Evolutionary conservation across 30 jellyfish, hydroid and myxozoan species (phyloP).

Genomic region (Pelagia noctiluca): DNA sequence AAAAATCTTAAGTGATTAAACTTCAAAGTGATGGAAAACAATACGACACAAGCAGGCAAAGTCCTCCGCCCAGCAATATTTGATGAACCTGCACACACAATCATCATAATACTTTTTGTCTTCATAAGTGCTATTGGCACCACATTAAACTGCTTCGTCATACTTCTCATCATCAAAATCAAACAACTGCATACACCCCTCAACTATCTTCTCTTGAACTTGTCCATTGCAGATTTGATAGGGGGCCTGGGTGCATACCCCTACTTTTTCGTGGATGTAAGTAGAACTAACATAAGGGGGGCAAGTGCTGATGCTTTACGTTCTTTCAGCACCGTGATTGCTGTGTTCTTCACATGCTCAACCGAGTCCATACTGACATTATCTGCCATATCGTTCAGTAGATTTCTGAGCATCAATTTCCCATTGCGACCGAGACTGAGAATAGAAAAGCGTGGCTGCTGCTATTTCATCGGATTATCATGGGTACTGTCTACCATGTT

Average conservation of each 20-base stretch:
- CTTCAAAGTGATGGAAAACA: background rate
- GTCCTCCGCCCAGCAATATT: conserved; percentile 56
- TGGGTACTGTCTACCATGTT: conserved; percentile 46
- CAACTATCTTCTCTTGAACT: conserved; percentile 44
- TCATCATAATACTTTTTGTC: conserved; percentile 31
- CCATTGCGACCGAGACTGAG: conserved; percentile 40
- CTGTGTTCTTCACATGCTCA: conserved; percentile 54
- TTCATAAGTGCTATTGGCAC: conserved; percentile 27
- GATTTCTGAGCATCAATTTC: conserved; percentile 58
- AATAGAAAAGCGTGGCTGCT: conserved; percentile 43
- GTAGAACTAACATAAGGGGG: conserved; percentile 40
- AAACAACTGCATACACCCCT: conserved; percentile 68
- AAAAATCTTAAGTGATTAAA: background rate
- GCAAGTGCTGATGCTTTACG: conserved; percentile 31
- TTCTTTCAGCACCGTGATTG: conserved; percentile 59
- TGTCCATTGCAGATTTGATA: conserved; percentile 69
- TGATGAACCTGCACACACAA: conserved; percentile 12
- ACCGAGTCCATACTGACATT: conserved; percentile 70
- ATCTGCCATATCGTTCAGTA: conserved; percentile 53
- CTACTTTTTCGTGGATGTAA: conserved; percentile 59
- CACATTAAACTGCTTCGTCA: conserved; percentile 35
- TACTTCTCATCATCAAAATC: conserved; percentile 8
- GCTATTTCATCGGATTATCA: conserved; percentile 28
- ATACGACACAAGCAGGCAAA: conserved; percentile 4
- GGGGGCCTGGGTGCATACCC: conserved; percentile 66